Conservation (phyloP, 92 coral and sea anemone genomes). For the Metridium senile region DNA sequence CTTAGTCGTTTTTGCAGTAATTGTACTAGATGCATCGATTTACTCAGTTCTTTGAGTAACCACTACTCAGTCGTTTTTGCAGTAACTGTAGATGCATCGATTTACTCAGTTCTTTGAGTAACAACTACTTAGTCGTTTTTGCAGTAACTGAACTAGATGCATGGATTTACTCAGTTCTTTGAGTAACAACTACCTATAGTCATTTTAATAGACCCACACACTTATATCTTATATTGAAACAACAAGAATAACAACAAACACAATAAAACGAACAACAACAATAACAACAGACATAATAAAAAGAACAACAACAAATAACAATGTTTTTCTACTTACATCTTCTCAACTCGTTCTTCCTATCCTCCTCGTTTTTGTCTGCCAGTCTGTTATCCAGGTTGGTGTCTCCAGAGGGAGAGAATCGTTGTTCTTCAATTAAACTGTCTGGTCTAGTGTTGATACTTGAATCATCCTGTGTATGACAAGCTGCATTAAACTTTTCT, state of each 20-base stretch:
- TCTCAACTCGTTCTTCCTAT: constrained; percentile 33
- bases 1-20: too few species aligned
- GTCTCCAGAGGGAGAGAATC: not conserved
- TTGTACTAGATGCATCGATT: too few species aligned
- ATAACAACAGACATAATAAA: not conserved
- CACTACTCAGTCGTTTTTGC: too few species aligned
- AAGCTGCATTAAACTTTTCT: constrained; percentile 32
- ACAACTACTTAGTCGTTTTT: too few species aligned
- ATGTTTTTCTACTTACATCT: constrained; percentile 18
- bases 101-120: too few species aligned
- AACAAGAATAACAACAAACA: not conserved
- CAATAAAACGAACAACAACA: not conserved
- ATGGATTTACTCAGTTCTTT: too few species aligned
- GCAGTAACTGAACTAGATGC: too few species aligned
- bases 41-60: too few species aligned
- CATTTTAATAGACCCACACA: too few species aligned
- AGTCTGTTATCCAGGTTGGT: not conserved
- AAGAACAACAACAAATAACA: not conserved
- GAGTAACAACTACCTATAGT: too few species aligned
- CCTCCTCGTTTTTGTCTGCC: constrained; percentile 21
- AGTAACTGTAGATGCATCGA: too few species aligned
- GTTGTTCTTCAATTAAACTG: constrained; percentile 12
- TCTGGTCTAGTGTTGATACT: constrained; percentile 18
- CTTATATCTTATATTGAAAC: too few species aligned
- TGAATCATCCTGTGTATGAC: constrained; percentile 34